Evolutionary conservation across 2,888 invertebrate genomes (phyloP).

Genomic region (Xestobium rufovillosum): DNA sequence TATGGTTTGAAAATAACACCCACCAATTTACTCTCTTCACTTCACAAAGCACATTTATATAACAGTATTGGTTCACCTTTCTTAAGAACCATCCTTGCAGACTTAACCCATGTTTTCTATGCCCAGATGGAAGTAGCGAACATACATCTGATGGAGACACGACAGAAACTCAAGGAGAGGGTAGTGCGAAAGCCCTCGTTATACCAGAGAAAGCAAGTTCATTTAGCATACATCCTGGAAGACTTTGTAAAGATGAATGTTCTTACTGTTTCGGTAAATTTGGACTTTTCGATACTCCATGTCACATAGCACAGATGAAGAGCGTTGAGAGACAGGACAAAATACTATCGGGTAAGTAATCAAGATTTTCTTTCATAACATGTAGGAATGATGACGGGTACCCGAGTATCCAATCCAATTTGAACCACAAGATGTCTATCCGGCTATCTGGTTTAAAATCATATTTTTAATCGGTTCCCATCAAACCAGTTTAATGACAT

Average conservation of each 20-base stretch:
- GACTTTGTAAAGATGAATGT: constrained; percentile 77
- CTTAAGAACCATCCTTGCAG: too few species aligned
- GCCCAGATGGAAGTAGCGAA: constrained; percentile 44
- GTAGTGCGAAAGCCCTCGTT: constrained; percentile 57
- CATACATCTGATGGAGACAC: constrained; percentile 42
- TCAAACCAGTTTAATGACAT: too few species aligned
- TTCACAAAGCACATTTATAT: too few species aligned
- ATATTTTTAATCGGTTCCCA: too few species aligned
- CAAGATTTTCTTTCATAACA: not conserved
- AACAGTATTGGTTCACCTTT: too few species aligned
- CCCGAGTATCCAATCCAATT: too few species aligned
- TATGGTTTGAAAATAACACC: too few species aligned
- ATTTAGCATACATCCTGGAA: constrained; percentile 76
- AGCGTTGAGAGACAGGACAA: constrained; percentile 73
- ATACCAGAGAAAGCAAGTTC: constrained; percentile 85
- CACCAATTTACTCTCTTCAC: too few species aligned
- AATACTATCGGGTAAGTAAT: constrained; percentile 62
- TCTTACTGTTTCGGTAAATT: constrained; percentile 84
- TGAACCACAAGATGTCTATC: too few species aligned
- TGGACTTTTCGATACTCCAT: constrained; percentile 77
- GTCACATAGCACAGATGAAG: constrained; percentile 81
- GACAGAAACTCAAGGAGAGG: constrained; percentile 36
- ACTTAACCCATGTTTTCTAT: too few species aligned
- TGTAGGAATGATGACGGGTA: too few species aligned
- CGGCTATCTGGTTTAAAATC: too few species aligned